phyloP scores from a whole-genome alignment of 2,797 vertebrate genomes.

The Mormyrops attenuatus region DNA sequence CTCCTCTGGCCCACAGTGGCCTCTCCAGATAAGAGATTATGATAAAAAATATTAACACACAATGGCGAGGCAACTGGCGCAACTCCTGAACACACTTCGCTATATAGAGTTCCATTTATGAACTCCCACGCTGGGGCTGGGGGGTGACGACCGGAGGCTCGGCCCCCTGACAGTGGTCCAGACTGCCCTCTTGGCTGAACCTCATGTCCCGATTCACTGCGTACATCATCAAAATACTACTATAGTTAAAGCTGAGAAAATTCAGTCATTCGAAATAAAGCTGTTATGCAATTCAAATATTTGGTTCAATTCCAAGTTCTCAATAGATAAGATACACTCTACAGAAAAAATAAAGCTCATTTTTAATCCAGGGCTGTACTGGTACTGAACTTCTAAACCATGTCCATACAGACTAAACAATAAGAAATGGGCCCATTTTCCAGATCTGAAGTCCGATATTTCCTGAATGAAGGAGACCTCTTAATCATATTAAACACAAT shows the following conservation, averaged over 20 bases:
- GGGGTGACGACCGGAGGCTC: neutral
- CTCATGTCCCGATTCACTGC: neutral
- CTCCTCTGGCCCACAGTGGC: neutral
- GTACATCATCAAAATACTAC: neutral
- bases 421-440: neutral
- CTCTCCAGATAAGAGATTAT: neutral
- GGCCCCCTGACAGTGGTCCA: neutral
- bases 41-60: neutral
- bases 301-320: neutral
- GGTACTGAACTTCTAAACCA: neutral
- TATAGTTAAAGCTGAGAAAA: neutral
- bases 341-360: neutral
- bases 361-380: neutral
- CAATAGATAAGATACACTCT: neutral
- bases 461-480: neutral
- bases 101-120: neutral
- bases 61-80: neutral
- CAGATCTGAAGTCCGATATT: neutral
- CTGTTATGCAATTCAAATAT: neutral
- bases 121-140: neutral
- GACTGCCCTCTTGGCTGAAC: neutral
- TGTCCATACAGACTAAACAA: neutral
- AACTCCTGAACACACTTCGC: neutral
- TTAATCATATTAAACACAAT: neutral
- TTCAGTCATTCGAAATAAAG: neutral